Evolutionary conservation across 2,113 vertebrate species (phyloP), one percentile per base, ranked within the genome.

Genomic region (Caracal caracal): DNA sequence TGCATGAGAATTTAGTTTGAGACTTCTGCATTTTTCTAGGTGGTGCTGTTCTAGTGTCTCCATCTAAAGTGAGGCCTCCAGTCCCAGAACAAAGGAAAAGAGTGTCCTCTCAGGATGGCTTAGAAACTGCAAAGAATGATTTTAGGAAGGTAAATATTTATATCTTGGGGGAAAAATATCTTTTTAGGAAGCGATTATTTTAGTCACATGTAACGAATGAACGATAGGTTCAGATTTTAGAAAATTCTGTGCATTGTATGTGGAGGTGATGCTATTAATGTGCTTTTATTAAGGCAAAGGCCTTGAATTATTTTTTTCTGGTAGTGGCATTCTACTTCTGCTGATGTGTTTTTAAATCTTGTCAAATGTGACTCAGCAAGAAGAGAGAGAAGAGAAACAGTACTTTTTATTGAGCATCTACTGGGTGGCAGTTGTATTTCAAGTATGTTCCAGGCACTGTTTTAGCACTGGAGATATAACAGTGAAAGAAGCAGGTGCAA

Each of bases 1-100:
- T 68, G 8, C 0, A 1, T 61, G 33, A 15, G 70, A 19, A 33
- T 76, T 47, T 66, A 28, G 22, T 82, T 53, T 93, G 84, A 97
- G 56, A 70, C 28, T 15, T 95, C 76, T 98, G 61, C 15, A 5
- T 94, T 98, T 61, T 96, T 93, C 81, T 65, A 99, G 99, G 99
- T 86, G 98, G 99, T 92, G 98, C 99, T 19, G 97, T 99, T 96
- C 97, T 99, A 90, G 98, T 99, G 88, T 99, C 99, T 81, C 99
- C 99, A 79, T 95, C 98, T 68, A 99, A 98, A 94, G 84, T 81
- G 73, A 98, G 97, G 85, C 90, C 98, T 90, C 96, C 96, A 35
- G 96, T 96, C 76, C 96, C 96, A 51, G 97, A 98, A 43, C 94
- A 97, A 70, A 98, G 94, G 95, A 97, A 87, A 80, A 98, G 4